Evolutionary conservation across 2,888 invertebrate species (phyloP).

Genomic region (Phaedon cochleariae): DNA sequence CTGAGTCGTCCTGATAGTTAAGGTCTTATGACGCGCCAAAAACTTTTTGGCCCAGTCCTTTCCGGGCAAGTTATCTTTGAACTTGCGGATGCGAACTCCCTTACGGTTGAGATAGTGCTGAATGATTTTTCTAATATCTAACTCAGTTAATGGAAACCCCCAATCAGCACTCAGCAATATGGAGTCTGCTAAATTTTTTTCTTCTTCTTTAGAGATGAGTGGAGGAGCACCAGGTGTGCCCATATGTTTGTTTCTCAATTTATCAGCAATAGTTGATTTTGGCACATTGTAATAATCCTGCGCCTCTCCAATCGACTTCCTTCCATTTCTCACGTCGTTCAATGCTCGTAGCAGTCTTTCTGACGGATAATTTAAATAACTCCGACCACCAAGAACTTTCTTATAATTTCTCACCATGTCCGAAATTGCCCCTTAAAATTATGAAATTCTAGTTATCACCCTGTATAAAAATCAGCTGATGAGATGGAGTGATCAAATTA

Average conservation of each 20-base stretch:
- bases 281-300: too few relatives aligned
- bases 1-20: too few relatives aligned
- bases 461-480: neutral
- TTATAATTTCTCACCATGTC: neutral
- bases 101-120: constrained; percentile 26
- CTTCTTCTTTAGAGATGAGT: too few relatives aligned
- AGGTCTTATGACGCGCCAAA: too few relatives aligned
- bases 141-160: constrained; percentile 28
- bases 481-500: too few relatives aligned
- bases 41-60: constrained; percentile 13
- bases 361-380: neutral
- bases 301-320: neutral
- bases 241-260: too few relatives aligned
- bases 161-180: constrained; percentile 17
- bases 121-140: constrained; percentile 22
- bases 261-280: too few relatives aligned
- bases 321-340: neutral
- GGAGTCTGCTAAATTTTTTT: too few relatives aligned
- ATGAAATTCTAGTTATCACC: neutral
- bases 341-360: too few relatives aligned
- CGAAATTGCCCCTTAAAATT: neutral
- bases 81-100: constrained; percentile 22
- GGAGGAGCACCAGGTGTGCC: too few relatives aligned
- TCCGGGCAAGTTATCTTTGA: constrained; percentile 23
- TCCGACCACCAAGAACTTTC: neutral